A percentile compares a stretch with the other conserved stretches of the same genome.
Evolutionary conservation across 2,797 vertebrate genomes (phyloP).

Genomic region (Coracias cyanogaster): DNA sequence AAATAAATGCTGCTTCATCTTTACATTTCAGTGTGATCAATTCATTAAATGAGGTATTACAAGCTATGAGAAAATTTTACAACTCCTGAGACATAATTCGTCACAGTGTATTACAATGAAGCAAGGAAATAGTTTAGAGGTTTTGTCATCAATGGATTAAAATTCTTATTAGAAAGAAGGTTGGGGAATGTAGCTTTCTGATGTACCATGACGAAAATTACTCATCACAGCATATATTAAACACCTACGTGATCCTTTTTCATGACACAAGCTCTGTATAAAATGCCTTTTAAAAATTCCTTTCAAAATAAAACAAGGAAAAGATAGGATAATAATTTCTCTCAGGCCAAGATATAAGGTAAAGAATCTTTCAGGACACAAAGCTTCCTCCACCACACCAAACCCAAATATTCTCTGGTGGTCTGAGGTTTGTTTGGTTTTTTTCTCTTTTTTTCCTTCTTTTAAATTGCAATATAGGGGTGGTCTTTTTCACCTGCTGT

Average conservation of each 20-base stretch:
- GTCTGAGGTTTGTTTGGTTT: neutral
- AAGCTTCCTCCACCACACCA: neutral
- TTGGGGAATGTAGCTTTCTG: slow-evolving; percentile 39
- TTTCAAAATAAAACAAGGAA: neutral
- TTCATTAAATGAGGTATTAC: slow-evolving; percentile 83
- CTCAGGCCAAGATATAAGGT: neutral
- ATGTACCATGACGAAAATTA: slow-evolving; percentile 54
- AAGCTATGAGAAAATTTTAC: slow-evolving; percentile 75
- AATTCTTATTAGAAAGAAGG: slow-evolving; percentile 69
- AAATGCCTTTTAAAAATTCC: neutral
- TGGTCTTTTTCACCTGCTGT: neutral
- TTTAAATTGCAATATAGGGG: neutral
- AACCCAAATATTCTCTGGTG: neutral
- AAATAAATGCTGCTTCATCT: slow-evolving; percentile 81
- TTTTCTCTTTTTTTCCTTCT: neutral
- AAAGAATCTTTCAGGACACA: neutral
- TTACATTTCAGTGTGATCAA: slow-evolving; percentile 82
- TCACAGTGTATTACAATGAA: slow-evolving; percentile 75
- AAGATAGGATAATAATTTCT: neutral
- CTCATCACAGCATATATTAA: slow-evolving; percentile 65
- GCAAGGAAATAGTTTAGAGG: slow-evolving; percentile 71
- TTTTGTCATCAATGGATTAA: slow-evolving; percentile 72
- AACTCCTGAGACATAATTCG: slow-evolving; percentile 74
- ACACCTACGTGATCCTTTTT: slow-evolving; percentile 47
- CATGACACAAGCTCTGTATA: neutral